Conservation (phyloP, 2,888 invertebrate species). For the Melanotus villosus region DNA sequence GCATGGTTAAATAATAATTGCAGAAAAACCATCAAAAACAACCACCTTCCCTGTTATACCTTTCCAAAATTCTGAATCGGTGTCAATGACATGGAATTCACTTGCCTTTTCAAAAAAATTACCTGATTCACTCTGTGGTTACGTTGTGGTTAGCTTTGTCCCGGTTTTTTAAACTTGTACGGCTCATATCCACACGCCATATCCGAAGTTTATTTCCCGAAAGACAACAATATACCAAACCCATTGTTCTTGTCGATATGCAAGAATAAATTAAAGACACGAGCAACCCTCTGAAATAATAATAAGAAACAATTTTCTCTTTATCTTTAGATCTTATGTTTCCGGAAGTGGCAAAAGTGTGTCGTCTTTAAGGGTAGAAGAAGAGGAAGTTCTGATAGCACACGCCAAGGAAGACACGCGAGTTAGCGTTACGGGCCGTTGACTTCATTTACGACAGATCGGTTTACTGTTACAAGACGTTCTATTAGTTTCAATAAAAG, state of each 20-base stretch:
- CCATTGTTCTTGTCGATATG: background rate
- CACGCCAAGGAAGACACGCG: constrained; percentile 50
- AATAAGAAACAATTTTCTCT: constrained; percentile 36
- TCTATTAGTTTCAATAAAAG: constrained; percentile 49
- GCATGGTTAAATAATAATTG: no score
- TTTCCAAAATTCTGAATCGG: no score
- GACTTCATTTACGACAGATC: constrained; percentile 59
- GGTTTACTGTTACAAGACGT: constrained; percentile 59
- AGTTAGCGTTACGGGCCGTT: constrained; percentile 51
- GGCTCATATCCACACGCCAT: no score
- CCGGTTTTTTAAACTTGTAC: no score
- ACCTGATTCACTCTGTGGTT: no score
- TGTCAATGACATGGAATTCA: no score
- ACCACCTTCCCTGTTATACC: no score
- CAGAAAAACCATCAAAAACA: no score
- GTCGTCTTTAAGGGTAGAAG: constrained; percentile 38
- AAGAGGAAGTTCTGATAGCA: constrained; percentile 43
- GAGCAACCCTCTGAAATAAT: constrained; percentile 25
- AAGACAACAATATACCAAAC: no score
- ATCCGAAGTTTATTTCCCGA: no score
- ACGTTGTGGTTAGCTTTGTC: no score
- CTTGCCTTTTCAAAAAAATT: no score
- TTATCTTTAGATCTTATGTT: constrained; percentile 42
- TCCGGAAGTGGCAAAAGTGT: constrained; percentile 45
- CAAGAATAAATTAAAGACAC: background rate